phyloP scores from a whole-genome alignment of 1,140 invertebrate genomes.

The Caerostris darwini region DNA sequence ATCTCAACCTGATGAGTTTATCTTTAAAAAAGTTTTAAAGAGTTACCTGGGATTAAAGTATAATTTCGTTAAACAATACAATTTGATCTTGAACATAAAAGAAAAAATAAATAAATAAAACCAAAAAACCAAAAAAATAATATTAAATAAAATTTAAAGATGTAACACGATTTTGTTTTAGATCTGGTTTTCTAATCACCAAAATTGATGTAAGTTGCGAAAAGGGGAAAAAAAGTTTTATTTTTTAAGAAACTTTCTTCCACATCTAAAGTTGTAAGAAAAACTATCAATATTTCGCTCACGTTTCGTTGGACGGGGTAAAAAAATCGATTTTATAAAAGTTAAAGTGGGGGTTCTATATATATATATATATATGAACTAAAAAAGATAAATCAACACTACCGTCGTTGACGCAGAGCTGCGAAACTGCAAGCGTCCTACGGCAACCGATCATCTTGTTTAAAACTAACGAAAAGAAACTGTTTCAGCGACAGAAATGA shows the following conservation, averaged over 20 bases:
- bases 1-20: no score
- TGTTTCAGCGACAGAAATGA: neutral
- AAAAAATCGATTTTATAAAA: neutral
- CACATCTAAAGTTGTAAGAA: neutral
- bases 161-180: neutral
- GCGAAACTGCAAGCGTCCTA: neutral
- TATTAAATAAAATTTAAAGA: neutral
- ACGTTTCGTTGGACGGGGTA: neutral
- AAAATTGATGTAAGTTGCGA: neutral
- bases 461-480: neutral
- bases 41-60: no score
- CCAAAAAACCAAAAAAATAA: neutral
- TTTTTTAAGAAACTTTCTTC: neutral
- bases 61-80: no score
- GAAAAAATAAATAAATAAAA: no score
- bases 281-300: neutral
- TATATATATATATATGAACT: neutral
- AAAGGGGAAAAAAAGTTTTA: neutral
- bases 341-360: neutral
- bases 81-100: neutral
- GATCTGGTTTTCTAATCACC: neutral
- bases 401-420: neutral
- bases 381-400: slow-evolving; percentile 55
- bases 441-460: neutral
- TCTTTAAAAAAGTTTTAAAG: no score